Conservation (phyloP, 2,797 vertebrate genomes). For the Hapalemur alaotrensis region DNA sequence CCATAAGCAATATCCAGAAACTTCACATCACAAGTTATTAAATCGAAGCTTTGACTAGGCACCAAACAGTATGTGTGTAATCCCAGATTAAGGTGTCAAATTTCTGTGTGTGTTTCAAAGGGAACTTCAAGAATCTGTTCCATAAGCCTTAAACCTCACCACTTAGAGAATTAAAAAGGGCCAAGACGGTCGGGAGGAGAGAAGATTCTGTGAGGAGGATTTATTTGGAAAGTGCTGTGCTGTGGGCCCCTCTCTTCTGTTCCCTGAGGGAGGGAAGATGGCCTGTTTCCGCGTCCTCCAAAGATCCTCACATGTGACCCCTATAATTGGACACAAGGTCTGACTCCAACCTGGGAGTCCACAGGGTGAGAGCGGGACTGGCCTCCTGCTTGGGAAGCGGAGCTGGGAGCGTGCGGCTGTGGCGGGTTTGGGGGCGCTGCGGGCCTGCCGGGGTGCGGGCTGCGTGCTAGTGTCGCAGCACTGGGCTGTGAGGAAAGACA, state of each 20-base stretch:
- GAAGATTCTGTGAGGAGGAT: neutral
- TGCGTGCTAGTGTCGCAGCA: neutral
- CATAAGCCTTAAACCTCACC: neutral
- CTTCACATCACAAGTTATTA: neutral
- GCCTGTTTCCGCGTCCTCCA: neutral
- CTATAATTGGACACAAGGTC: neutral
- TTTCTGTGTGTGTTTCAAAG: neutral
- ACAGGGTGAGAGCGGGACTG: neutral
- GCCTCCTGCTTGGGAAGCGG: neutral
- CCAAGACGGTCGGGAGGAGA: neutral
- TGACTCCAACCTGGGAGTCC: neutral
- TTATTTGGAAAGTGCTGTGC: neutral
- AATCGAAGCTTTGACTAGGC: neutral
- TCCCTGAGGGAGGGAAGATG: neutral
- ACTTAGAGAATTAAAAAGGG: neutral
- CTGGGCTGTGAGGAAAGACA: neutral
- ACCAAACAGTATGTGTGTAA: neutral
- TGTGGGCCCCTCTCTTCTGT: neutral
- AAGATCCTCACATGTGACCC: neutral
- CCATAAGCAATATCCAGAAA: neutral
- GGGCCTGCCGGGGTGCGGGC: neutral
- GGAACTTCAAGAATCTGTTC: neutral
- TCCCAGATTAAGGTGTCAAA: neutral
- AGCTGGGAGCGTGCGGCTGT: neutral
- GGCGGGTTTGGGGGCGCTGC: neutral